phyloP scores from a whole-genome alignment of 2,113 vertebrate genomes.

The Danio rerio region GRCz12tu NC_133199.1:7642001-7642500 shows the following conservation, averaged over 20 bases:
- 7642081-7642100: neutral
- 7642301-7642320: no score
- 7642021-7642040: neutral
- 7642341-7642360: neutral
- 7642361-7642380: neutral
- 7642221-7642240: constrained; percentile 26
- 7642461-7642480: no score
- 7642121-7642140: neutral
- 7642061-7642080: neutral
- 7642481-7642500: no score
- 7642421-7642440: neutral
- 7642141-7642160: neutral
- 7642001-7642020: neutral
- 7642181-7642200: neutral
- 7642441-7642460: no score
- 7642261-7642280: constrained; percentile 7
- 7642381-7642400: no score
- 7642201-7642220: constrained; percentile 16
- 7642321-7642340: no score
- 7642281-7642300: neutral
- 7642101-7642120: neutral
- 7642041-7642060: neutral
- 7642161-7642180: neutral
- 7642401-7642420: no score
- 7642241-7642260: neutral